These are phyloP conservation scores for Trachops cirrhosus DNA, from an alignment of 2,797 vertebrate species.

Conservation along the genomic window DNA sequence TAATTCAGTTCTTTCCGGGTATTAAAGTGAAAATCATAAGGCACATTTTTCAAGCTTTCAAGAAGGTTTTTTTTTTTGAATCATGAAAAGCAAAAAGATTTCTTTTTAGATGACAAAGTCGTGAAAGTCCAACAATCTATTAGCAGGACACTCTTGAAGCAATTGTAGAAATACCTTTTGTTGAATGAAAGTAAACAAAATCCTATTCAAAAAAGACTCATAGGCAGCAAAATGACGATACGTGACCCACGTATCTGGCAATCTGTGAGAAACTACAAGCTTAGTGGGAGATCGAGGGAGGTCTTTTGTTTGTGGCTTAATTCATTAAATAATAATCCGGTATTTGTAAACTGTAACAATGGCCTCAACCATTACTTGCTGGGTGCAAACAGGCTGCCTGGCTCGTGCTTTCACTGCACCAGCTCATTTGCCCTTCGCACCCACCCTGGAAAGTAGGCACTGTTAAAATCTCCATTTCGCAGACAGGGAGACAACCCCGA, in stretches of 20 bases:
- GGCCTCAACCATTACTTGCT: neutral
- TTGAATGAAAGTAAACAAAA: neutral
- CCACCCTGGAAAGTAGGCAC: neutral
- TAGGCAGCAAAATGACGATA: neutral
- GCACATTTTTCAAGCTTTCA: constrained; percentile 29
- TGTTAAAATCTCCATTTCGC: neutral
- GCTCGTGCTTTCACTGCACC: neutral
- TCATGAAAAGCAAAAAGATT: neutral
- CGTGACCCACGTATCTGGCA: neutral
- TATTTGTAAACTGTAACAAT: neutral
- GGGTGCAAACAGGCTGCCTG: neutral
- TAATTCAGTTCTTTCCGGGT: constrained; percentile 40
- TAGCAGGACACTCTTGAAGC: neutral
- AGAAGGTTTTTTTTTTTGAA: neutral
- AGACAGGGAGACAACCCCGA: neutral
- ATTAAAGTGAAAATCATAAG: constrained; percentile 34
- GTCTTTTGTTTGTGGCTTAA: neutral
- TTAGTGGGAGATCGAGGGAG: too few relatives aligned
- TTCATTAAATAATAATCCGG: neutral
- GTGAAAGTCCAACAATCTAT: neutral
- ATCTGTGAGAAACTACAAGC: neutral
- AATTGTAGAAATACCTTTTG: neutral
- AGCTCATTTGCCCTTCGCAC: neutral
- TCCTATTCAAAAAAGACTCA: neutral
- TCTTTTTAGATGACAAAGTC: neutral